Conservation (phyloP, 2,888 invertebrate genomes). For the Chrysomela aeneicollis region DNA sequence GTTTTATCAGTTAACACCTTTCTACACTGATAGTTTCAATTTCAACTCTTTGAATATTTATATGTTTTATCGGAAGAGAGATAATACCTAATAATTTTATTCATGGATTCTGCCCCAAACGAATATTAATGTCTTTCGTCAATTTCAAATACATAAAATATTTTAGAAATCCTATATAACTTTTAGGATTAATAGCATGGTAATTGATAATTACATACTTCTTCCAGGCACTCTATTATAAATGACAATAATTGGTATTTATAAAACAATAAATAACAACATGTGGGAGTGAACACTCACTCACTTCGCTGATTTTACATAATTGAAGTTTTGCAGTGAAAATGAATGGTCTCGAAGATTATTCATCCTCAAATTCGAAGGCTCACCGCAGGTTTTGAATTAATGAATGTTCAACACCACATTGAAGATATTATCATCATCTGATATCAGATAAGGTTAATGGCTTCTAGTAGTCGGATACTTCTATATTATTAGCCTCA, state of each 20-base stretch:
- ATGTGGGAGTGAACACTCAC: neutral
- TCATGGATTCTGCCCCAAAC: too few species aligned
- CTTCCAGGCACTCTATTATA: neutral
- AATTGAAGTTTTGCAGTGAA: conserved; percentile 11
- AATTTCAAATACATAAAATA: too few species aligned
- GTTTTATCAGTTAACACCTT: neutral
- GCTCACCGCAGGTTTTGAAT: conserved; percentile 25
- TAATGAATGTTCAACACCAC: conserved; percentile 23
- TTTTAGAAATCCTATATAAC: too few species aligned
- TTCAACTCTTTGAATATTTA: neutral
- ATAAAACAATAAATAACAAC: conserved; percentile 4
- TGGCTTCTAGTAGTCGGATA: neutral
- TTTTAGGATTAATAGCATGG: neutral
- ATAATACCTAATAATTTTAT: too few species aligned
- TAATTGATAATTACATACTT: neutral
- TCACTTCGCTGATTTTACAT: neutral
- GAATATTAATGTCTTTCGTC: too few species aligned
- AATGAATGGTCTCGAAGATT: conserved; percentile 21
- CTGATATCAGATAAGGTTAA: conserved; percentile 18
- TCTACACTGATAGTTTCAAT: neutral
- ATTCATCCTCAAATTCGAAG: conserved; percentile 18
- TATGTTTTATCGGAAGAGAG: neutral
- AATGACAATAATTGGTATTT: neutral
- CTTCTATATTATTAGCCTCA: neutral
- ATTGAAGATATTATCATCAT: conserved; percentile 27